A percentile compares a stretch with the other conserved stretches of the same genome.
Conservation (phyloP, 2,888 invertebrate species). For the Synanthedon tipuliformis region DNA sequence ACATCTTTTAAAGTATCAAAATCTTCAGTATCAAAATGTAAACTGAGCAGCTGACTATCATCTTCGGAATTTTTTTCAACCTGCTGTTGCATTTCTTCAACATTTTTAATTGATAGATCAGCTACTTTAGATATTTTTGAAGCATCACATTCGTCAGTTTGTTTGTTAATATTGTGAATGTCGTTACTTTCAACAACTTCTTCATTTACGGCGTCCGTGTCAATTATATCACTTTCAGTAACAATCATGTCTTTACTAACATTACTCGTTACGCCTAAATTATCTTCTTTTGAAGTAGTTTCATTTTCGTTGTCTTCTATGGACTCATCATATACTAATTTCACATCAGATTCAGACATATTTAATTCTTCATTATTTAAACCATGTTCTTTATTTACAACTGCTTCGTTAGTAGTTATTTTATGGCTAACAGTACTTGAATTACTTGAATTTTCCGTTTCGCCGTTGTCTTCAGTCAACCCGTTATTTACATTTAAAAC, state of each 20-base stretch:
- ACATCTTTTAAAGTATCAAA: not conserved
- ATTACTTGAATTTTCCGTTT: no score
- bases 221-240: not conserved
- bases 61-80: not conserved
- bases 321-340: conserved; percentile 21
- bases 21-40: conserved; percentile 31
- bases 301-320: conserved; percentile 5
- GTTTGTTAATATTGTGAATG: not conserved
- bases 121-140: no score
- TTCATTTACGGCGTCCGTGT: not conserved
- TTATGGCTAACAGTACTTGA: no score
- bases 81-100: not conserved
- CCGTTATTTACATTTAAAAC: no score
- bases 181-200: not conserved
- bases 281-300: no score
- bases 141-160: not conserved
- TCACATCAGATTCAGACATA: conserved; percentile 17
- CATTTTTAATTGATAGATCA: not conserved
- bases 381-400: no score
- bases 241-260: not conserved
- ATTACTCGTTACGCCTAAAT: not conserved
- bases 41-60: conserved; percentile 9
- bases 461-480: no score
- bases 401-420: no score
- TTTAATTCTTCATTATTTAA: not conserved